These are phyloP conservation scores for Ambastaia sidthimunki DNA, from an alignment of 2,797 vertebrate species.

Conservation along the genomic window DNA sequence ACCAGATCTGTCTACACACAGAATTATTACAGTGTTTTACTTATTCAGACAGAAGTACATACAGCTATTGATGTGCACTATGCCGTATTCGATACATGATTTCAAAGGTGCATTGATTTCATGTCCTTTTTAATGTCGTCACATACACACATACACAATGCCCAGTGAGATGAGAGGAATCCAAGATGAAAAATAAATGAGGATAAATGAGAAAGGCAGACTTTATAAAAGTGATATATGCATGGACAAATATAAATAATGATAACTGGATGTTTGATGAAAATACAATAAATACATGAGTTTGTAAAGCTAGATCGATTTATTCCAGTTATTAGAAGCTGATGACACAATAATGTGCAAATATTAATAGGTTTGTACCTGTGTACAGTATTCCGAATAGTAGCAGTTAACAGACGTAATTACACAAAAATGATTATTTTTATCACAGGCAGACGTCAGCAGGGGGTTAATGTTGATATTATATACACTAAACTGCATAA, in stretches of 20 bases:
- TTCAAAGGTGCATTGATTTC: conserved; percentile 21
- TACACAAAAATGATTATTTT: conserved; percentile 27
- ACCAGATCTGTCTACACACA: not conserved
- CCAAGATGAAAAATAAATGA: not conserved
- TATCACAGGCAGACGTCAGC: conserved; percentile 14
- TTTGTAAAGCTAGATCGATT: no score
- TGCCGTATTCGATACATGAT: conserved; percentile 7
- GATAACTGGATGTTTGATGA: conserved; percentile 16
- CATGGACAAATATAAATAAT: conserved; percentile 17
- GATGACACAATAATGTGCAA: no score
- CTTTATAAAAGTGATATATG: conserved; percentile 26
- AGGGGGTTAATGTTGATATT: conserved; percentile 35
- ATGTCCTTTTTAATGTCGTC: conserved; percentile 6
- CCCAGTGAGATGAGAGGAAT: conserved; percentile 29
- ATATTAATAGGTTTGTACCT: conserved; percentile 17
- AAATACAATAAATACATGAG: not conserved
- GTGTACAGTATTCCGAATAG: not conserved
- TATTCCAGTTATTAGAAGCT: no score
- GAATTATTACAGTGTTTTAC: not conserved
- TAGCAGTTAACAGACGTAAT: conserved; percentile 15
- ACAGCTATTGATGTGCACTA: conserved; percentile 21
- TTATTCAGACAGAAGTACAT: conserved; percentile 23
- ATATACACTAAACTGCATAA: conserved; percentile 28
- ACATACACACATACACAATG: not conserved
- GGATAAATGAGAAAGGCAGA: not conserved